phyloP scores from a whole-genome alignment of 2,113 vertebrate species.

The Nerophis ophidion region DNA sequence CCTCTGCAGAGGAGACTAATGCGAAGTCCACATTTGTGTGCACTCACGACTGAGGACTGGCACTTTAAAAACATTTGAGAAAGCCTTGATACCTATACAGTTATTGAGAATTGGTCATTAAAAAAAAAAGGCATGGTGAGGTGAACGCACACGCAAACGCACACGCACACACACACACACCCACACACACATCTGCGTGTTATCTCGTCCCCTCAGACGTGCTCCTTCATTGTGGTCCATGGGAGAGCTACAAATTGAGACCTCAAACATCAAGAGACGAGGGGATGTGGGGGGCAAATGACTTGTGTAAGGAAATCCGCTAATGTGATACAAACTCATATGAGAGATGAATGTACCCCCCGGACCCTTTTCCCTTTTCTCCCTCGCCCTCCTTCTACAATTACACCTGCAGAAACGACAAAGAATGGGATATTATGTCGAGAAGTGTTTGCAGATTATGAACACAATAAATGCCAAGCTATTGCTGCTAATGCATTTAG shows the following conservation, averaged over 20 bases:
- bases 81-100: no score
- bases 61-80: no score
- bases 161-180: constrained; percentile 14
- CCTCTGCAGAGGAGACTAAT: constrained; percentile 55
- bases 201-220: constrained; percentile 64
- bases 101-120: no score
- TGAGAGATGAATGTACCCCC: constrained; percentile 49
- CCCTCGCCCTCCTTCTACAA: constrained; percentile 37
- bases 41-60: neutral
- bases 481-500: no score
- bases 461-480: constrained; percentile 9
- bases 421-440: constrained; percentile 17
- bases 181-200: constrained; percentile 54
- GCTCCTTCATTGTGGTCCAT: constrained; percentile 62
- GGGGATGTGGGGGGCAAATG: constrained; percentile 57
- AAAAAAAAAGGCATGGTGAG: no score
- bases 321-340: constrained; percentile 63
- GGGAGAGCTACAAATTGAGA: constrained; percentile 71
- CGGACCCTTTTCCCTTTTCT: constrained; percentile 40
- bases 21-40: constrained; percentile 65
- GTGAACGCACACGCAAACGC: neutral
- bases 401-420: constrained; percentile 14
- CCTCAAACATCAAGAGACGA: constrained; percentile 64
- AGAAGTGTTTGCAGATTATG: constrained; percentile 23
- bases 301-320: constrained; percentile 49